Base-by-base conservation (phyloP, 2,797 vertebrate species). In the Enteromius viviparus region DNA sequence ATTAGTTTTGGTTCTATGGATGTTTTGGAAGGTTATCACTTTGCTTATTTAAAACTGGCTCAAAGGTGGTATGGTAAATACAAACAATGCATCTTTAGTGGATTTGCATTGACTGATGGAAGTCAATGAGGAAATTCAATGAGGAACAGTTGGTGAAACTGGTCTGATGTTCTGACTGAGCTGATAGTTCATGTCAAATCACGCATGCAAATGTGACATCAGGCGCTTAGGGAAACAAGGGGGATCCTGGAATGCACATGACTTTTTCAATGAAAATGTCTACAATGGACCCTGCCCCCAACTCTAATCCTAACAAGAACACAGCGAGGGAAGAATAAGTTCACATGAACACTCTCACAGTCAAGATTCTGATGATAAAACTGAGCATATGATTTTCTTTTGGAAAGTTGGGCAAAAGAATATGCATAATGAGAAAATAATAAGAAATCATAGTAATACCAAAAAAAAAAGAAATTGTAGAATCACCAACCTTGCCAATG, bases 281-380 rank as follows among this genome's bases (percentile, higher is more conserved):
- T 82, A 83, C 82, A 83, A 83, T 70, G 53, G 74, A 51, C 75
- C 65, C 82, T 49, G 37, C 82, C 82, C 74, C 81, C 81, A 76
- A 34, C 15, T 3, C 53, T 77, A 78, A 77, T 77, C 75, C 66
- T 29, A 60, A 49, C 19, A 12, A 62, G 51, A 53, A 62, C 64
- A 34, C 42, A 15, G 53, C 21, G 51, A 77, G 75, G 51, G 49
- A 70, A 78, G 42, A 78, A 83, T 45, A 83, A 34, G 58, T 68
- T 76, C 75, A 83, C 74, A 70, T 29, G 8, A 3, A 26, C 62
- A 81, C 29, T 74, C 29, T 62, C 32, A 32, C 58, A 65, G 70
- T 51, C 58, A 51, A 81, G 71, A 53, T 65, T 62, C 55, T 75
- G 80, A 23, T 51, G 40, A 53, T 75, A 37, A 75, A 51, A 11